phyloP scores from a whole-genome alignment of 2,113 vertebrate genomes.

The Zosterops borbonicus region DNA sequence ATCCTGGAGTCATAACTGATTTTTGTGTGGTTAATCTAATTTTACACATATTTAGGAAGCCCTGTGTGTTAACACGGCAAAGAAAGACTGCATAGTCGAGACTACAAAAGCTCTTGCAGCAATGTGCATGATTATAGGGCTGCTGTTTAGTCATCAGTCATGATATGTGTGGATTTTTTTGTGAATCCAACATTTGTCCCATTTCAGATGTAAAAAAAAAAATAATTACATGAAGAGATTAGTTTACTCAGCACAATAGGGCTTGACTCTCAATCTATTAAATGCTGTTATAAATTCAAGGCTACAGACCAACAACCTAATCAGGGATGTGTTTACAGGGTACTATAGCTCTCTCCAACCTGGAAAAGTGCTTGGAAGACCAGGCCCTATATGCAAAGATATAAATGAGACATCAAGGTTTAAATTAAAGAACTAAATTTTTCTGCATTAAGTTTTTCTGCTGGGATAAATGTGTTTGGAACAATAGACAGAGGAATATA shows the following conservation, averaged over 20 bases:
- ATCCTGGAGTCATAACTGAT: not conserved
- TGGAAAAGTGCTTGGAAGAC: not conserved
- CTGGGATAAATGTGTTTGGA: not conserved
- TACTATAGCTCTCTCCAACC: not conserved
- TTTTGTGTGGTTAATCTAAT: not conserved
- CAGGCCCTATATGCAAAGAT: not conserved
- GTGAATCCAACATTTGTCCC: not conserved
- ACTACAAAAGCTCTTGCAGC: conserved; percentile 9
- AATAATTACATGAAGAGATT: not conserved
- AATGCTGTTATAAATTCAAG: not conserved
- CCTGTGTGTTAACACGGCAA: not conserved
- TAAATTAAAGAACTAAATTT: not conserved
- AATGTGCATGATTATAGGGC: conserved; percentile 23
- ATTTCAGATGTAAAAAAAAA: conserved; percentile 3
- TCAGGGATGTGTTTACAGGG: not conserved
- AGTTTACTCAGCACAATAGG: not conserved
- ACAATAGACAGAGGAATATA: not conserved
- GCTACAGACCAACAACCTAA: not conserved
- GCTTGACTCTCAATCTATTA: not conserved
- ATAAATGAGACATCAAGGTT: not conserved
- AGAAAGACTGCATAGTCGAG: not conserved
- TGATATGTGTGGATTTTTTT: not conserved
- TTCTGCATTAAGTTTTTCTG: not conserved
- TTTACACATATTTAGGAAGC: not conserved
- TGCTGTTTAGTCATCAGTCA: conserved; percentile 43